Evolutionary conservation across 2,797 vertebrate genomes (phyloP).

Genomic region (Limosa lapponica): DNA sequence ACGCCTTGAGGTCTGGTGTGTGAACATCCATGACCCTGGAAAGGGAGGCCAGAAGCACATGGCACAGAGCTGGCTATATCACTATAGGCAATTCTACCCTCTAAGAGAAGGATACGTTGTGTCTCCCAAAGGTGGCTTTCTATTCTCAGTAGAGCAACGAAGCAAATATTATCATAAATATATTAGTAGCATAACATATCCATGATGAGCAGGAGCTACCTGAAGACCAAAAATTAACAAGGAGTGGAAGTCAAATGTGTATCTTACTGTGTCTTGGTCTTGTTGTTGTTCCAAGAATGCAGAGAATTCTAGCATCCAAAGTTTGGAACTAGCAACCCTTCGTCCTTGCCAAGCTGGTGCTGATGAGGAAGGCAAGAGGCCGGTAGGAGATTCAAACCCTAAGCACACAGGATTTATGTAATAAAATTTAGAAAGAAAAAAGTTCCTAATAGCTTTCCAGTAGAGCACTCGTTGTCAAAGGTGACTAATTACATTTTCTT

Average conservation of each 20-base stretch:
- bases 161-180: background rate
- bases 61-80: background rate
- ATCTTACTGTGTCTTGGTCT: constrained; percentile 90
- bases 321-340: constrained; percentile 91
- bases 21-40: background rate
- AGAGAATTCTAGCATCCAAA: constrained; percentile 95
- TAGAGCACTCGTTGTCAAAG: background rate
- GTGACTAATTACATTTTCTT: background rate
- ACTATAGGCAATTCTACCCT: background rate
- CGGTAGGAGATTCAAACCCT: constrained; percentile 90
- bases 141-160: background rate
- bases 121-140: background rate
- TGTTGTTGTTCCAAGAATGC: constrained; percentile 93
- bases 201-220: background rate
- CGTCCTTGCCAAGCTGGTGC: constrained; percentile 91
- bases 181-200: background rate
- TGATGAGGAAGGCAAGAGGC: constrained; percentile 84
- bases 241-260: background rate
- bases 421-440: background rate
- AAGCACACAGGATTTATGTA: background rate
- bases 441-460: background rate
- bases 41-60: background rate
- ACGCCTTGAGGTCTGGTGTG: background rate
- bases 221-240: background rate
- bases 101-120: background rate